Conservation (phyloP, 2,113 vertebrate genomes). For the Strix uralensis region DNA sequence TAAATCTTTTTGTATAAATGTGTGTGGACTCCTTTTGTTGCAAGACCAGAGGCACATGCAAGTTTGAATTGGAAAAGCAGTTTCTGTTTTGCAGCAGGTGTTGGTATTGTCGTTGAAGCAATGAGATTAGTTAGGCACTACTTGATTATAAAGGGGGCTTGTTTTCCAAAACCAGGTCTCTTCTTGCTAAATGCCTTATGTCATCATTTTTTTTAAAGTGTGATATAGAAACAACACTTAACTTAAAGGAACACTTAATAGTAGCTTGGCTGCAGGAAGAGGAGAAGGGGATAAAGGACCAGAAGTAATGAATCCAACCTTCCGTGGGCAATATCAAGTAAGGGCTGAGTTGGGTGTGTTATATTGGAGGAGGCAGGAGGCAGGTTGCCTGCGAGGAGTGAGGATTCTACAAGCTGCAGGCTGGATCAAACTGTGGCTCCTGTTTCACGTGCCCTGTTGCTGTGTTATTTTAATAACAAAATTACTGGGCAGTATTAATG, state of each 20-base stretch:
- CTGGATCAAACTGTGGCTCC: background rate
- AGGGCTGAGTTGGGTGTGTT: background rate
- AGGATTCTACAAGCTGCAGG: background rate
- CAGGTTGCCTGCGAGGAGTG: background rate
- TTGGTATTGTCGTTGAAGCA: background rate
- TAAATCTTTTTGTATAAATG: slow-evolving; percentile 84
- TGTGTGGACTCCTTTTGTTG: slow-evolving; percentile 56
- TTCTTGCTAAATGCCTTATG: background rate
- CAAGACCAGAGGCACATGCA: slow-evolving; percentile 1
- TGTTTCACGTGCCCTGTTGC: background rate
- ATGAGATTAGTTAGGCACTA: background rate
- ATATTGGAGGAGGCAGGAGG: background rate
- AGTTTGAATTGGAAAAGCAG: background rate
- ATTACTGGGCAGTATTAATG: background rate
- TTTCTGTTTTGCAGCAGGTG: background rate
- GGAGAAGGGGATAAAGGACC: background rate
- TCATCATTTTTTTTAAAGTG: background rate
- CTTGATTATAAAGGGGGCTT: background rate
- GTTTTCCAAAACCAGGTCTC: background rate
- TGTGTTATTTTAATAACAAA: background rate
- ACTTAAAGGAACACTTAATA: background rate
- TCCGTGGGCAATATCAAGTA: accelerated
- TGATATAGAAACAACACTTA: background rate
- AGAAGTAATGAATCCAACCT: background rate
- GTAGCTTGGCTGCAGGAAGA: background rate